These are phyloP conservation scores for Cricetomys ansorgei DNA, from an alignment of 2,113 vertebrate species.

Conservation along the genomic window DNA sequence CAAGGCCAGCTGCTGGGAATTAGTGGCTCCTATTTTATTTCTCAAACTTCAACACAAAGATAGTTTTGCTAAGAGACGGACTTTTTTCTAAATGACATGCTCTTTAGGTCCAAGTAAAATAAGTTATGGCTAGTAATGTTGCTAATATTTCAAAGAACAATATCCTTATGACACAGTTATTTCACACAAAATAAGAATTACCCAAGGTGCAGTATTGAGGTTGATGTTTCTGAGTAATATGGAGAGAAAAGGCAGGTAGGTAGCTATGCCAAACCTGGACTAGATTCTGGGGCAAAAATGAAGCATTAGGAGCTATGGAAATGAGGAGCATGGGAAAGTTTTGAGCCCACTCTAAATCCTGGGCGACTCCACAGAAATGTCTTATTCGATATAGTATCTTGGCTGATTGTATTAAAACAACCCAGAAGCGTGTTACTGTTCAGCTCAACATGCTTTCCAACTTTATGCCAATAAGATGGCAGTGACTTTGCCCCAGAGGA, in stretches of 20 bases:
- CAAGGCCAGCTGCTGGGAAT: background rate
- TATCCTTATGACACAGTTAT: background rate
- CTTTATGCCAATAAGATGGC: background rate
- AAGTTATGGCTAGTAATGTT: background rate
- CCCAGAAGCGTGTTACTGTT: background rate
- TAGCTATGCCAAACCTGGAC: too few relatives aligned
- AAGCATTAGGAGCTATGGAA: background rate
- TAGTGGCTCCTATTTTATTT: background rate
- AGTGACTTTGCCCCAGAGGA: background rate
- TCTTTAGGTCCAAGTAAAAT: constrained; percentile 4
- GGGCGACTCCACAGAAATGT: background rate
- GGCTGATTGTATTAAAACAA: background rate
- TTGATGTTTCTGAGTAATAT: background rate
- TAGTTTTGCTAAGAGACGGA: background rate
- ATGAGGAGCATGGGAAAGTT: background rate
- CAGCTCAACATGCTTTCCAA: background rate
- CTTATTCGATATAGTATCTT: background rate
- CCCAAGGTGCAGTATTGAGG: background rate
- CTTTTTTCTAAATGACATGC: background rate
- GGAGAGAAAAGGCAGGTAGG: background rate
- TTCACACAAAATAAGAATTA: background rate
- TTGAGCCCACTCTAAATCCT: background rate
- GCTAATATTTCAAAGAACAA: background rate
- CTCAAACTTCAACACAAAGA: background rate
- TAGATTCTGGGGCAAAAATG: background rate